These are phyloP conservation scores for Poecile atricapillus DNA, from an alignment of 2,113 vertebrate species.

Conservation along the genomic window DNA sequence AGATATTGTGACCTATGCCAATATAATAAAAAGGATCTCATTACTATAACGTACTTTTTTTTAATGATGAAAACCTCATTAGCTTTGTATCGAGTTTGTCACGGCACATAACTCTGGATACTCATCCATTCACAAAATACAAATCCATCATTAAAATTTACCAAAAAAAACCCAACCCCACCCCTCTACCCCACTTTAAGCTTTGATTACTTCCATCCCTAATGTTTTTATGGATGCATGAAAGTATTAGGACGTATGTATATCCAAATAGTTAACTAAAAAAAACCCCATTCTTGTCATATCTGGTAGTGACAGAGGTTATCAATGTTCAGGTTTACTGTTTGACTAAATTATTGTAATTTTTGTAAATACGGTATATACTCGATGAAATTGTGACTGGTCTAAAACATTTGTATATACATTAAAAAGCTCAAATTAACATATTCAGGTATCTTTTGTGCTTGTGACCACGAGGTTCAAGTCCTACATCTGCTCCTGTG, in stretches of 20 bases:
- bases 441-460: constrained; percentile 30
- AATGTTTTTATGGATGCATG: constrained; percentile 69
- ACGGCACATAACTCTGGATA: constrained; percentile 37
- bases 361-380: constrained; percentile 80
- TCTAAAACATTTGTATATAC: constrained; percentile 79
- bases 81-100: constrained; percentile 70
- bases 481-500: rapidly evolving
- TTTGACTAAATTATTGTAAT: constrained; percentile 77
- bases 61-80: constrained; percentile 60
- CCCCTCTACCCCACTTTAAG: constrained; percentile 26
- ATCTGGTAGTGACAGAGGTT: constrained; percentile 71
- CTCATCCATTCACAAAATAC: constrained; percentile 49
- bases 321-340: constrained; percentile 67
- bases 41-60: constrained; percentile 71
- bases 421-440: constrained; percentile 76
- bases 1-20: constrained; percentile 83
- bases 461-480: background rate
- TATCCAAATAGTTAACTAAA: constrained; percentile 65
- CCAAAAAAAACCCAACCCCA: background rate
- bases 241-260: constrained; percentile 65
- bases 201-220: constrained; percentile 51
- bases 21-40: constrained; percentile 78
- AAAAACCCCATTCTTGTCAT: constrained; percentile 49
- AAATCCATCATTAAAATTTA: constrained; percentile 60
- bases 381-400: constrained; percentile 72